A percentile compares a stretch with the other conserved stretches of the same genome.
These are phyloP conservation scores for Xiphophorus couchianus DNA, from an alignment of 2,113 vertebrate genomes.

Conservation along the genomic window DNA sequence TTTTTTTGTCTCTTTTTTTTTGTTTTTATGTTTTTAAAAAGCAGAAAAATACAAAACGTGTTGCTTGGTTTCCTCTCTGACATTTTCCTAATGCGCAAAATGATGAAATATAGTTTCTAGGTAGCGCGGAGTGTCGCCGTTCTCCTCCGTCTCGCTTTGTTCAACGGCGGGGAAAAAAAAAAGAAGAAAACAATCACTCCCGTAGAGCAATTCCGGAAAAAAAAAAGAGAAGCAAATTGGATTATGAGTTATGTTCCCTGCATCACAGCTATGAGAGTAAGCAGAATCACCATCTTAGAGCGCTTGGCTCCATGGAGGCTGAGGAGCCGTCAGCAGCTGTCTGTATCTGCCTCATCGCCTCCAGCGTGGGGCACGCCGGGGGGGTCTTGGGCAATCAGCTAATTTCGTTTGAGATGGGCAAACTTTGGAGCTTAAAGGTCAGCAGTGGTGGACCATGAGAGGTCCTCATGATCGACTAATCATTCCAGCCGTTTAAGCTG, in stretches of 20 bases:
- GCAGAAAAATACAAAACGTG: background rate
- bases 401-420: constrained; percentile 28
- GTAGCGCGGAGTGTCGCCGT: constrained; percentile 13
- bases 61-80: constrained; percentile 53
- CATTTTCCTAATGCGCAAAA: constrained; percentile 46
- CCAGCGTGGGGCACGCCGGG: background rate
- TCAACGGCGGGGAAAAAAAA: constrained; percentile 17
- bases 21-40: background rate
- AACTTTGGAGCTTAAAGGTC: constrained; percentile 59
- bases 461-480: constrained; percentile 47
- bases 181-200: constrained; percentile 14
- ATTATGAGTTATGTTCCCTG: constrained; percentile 33
- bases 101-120: constrained; percentile 57
- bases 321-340: constrained; percentile 9
- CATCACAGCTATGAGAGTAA: background rate
- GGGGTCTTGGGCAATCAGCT: constrained; percentile 5
- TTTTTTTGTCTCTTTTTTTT: background rate
- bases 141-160: constrained; percentile 12
- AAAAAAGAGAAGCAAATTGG: constrained; percentile 5
- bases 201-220: constrained; percentile 1
- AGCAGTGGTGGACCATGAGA: constrained; percentile 54
- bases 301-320: background rate
- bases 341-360: constrained; percentile 13
- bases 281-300: background rate
- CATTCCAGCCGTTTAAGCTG: constrained; percentile 40